Percentiles rank a stretch among this genome's conserved stretches.
phyloP scores from a whole-genome alignment of 2,797 vertebrate species.

The Uromys caudimaculatus region DNA sequence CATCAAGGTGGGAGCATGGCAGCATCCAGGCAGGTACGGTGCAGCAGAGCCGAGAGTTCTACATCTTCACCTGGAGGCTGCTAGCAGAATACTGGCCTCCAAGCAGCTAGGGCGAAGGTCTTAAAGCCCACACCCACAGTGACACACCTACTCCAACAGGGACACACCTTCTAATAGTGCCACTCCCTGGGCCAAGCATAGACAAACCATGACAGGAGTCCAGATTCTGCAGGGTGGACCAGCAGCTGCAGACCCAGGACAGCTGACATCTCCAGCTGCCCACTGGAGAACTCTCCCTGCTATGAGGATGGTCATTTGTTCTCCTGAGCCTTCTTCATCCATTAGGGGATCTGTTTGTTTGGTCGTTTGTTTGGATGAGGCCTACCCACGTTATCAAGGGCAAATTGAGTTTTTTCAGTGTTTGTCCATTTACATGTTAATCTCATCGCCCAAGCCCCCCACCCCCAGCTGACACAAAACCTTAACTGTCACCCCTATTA shows the following conservation, averaged over 20 bases:
- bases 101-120: no score
- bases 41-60: no score
- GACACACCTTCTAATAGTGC: no score
- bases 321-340: neutral
- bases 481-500: neutral
- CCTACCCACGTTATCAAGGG: neutral
- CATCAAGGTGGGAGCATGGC: no score
- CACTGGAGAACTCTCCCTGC: neutral
- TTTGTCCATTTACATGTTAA: conserved; percentile 2
- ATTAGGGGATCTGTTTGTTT: neutral
- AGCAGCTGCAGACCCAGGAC: neutral
- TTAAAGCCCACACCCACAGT: no score
- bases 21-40: no score
- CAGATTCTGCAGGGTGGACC: neutral
- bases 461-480: neutral
- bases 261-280: neutral
- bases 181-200: no score
- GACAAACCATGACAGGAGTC: no score
- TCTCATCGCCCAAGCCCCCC: neutral
- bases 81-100: no score
- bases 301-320: neutral
- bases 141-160: no score
- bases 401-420: neutral
- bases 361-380: neutral
- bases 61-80: no score